A percentile compares a stretch with the other conserved stretches of the same genome.
These are phyloP conservation scores for Colossoma macropomum DNA, from an alignment of 2,113 vertebrate species.

Conservation along the genomic window DNA sequence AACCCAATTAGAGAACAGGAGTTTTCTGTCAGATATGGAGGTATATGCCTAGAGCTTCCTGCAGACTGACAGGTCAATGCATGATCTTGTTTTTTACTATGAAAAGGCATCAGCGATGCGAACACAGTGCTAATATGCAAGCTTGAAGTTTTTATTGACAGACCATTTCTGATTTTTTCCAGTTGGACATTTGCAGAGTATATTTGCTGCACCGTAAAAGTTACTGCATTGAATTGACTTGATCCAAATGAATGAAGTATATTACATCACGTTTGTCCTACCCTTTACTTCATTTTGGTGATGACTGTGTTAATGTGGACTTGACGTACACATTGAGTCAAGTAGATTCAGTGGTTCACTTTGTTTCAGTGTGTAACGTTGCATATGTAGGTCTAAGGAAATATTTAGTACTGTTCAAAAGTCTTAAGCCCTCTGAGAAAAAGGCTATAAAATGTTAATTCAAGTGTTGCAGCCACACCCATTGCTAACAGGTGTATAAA, in stretches of 20 bases:
- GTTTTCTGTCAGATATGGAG: slow-evolving; percentile 38
- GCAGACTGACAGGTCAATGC: slow-evolving; percentile 28
- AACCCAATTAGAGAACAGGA: slow-evolving; percentile 43
- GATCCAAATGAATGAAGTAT: neutral
- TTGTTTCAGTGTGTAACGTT: no score
- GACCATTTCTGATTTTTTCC: neutral
- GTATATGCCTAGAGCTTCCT: slow-evolving; percentile 15
- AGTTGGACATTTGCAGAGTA: neutral
- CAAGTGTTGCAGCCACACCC: no score
- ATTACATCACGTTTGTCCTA: no score
- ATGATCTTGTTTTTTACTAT: slow-evolving; percentile 11
- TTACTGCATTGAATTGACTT: neutral
- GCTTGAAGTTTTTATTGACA: neutral
- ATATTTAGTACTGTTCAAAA: no score
- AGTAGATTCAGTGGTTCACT: no score
- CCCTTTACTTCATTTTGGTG: no score
- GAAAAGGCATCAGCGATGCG: slow-evolving; percentile 9
- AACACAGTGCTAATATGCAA: neutral
- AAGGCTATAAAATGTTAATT: no score
- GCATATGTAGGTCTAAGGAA: no score
- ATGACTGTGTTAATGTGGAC: no score
- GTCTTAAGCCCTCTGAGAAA: no score
- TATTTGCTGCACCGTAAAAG: neutral
- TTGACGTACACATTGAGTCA: no score
- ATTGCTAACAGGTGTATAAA: no score